Evolutionary conservation across 2,113 vertebrate species (phyloP), one percentile per base, ranked within the genome.

Genomic region (Neodontobutis hainanensis): DNA sequence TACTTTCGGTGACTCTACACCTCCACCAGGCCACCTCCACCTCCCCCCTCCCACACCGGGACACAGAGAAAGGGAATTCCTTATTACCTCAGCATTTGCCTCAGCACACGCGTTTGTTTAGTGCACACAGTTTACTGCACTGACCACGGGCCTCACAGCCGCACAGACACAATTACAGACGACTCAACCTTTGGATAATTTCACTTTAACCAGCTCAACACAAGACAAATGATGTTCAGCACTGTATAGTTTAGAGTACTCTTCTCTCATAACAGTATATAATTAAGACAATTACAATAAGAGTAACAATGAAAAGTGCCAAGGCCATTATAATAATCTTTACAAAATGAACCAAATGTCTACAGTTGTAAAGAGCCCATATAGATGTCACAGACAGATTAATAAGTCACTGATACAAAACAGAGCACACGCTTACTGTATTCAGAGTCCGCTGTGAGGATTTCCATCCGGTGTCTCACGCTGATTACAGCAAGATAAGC

Each of bases 51-150:
- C 78, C 69, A 77, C 64, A 82, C 57, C 73, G 58, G 74, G 76
- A 92, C 63, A 68, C 81, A 67, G 83, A 78, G 72, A 11, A 89
- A 92, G 92, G 93, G 93, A 92, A 93, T 92, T 92, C 92, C 93
- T 90, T 64, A 90, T 92, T 91, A 92, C 88, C 83, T 92, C 87
- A 91, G 78, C 86, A 85, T 80, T 80, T 82, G 81, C 82, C 80
- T 85, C 72, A 59, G 74, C 46, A 77, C 79, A 83, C 58, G 61
- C 3, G 7, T 61, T 53, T 63, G 9, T 68, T 57, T 68, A 40
- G 34, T 42, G 40, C 9, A 36, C 67, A 62, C 34, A 64, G 5
- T 62, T 55, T 12, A 60, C 52, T 10, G 27, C 52, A 42, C 34
- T 44, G 15, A 73, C 44, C n/a, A 53, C 46, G 8, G 9, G 11